These are phyloP conservation scores for Pardalotus punctatus DNA, from an alignment of 2,113 vertebrate species.

Conservation along the genomic window DNA sequence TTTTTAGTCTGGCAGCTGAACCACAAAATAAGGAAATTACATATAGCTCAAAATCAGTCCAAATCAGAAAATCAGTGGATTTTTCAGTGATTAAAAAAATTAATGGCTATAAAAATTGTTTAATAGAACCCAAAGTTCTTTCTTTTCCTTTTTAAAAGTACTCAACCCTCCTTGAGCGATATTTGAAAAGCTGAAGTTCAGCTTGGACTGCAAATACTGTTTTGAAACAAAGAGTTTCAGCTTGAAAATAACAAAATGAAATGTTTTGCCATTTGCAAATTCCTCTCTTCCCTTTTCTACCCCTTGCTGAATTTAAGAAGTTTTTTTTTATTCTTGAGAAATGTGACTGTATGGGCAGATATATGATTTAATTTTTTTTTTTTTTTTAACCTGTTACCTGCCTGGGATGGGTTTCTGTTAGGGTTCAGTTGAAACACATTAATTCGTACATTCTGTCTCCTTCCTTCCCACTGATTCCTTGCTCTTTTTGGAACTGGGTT, in stretches of 20 bases:
- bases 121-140: not conserved
- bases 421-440: not conserved
- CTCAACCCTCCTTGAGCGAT: not conserved
- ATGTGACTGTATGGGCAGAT: not conserved
- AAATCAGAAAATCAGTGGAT: not conserved
- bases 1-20: not conserved
- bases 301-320: not conserved
- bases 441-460: not conserved
- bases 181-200: not conserved
- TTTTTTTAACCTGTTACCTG: not conserved
- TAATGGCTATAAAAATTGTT: not conserved
- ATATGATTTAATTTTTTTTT: not conserved
- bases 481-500: not conserved
- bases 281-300: not conserved
- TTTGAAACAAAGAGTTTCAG: not conserved
- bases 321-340: not conserved
- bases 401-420: not conserved
- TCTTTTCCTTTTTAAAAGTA: not conserved
- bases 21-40: not conserved
- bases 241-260: not conserved
- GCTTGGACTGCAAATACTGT: not conserved
- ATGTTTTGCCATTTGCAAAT: not conserved
- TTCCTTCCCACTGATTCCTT: not conserved
- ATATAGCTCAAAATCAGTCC: not conserved
- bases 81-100: not conserved